Base-by-base conservation (phyloP, 2,113 vertebrate genomes). In the Neodon shergylaensis region DNA sequence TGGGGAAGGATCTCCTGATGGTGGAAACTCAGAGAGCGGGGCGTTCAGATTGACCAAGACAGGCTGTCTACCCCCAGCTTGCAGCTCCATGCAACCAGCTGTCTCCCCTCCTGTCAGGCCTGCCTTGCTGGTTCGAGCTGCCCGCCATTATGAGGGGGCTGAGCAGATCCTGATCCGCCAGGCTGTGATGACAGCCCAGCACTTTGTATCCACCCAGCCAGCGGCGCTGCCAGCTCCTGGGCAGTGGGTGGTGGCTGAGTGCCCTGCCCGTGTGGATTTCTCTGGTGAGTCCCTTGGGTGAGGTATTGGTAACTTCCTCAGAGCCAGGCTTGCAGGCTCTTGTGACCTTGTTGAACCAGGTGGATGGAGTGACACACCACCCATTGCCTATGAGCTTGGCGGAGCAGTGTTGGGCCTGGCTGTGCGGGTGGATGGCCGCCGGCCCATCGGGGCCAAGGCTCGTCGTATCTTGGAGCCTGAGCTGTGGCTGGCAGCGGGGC, bases 361-460 rank as follows among this genome's bases (percentile, higher is more conserved):
- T 0, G 99, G 99, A 77, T 99, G 99, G 99, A 99, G 99, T 0
- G 99, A 99, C 98, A 99, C 99, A 0, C 99, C 99, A 0, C 99
- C 99, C 7, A 99, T 99, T 68, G 99, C 99, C 3, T 99, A 99
- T 0, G 99, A 99, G 97, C 99, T 99, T 0, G 99, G 99, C 0
- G 99, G 99, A 24, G 99, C 99, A 0, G 99, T 99, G 96, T 98
- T 99, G 92, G 99, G 99, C 0, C 65, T 99, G 5, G 99, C 99
- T 0, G 98, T 99, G 91, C 98, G 97, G 94, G 98, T 99, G n/a
- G 99, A 99, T 0, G 99, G 99, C 47, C 97, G 94, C 86, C 98
- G 98, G 87, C 99, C 99, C 0, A 99, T 99, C 0, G 99, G 99
- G 0, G 99, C 99, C 58, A 97, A 98, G 52, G 99, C 98, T 1